Evolutionary conservation across 2,113 vertebrate genomes (phyloP), one percentile per base, ranked within the genome.

Genomic region (Cynopterus brachyotis): DNA sequence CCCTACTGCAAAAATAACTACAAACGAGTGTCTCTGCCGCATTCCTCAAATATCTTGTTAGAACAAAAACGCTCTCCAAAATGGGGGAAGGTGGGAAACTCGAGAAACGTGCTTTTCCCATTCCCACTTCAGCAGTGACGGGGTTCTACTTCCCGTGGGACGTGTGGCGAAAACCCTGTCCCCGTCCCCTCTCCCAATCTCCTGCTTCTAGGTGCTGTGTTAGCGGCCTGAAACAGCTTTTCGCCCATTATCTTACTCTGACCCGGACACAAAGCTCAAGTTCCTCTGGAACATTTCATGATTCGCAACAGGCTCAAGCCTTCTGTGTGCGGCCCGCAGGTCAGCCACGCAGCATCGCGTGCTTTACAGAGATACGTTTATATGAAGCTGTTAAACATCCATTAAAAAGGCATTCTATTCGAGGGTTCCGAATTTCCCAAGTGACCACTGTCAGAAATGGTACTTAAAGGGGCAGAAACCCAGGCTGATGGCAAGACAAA

Each of bases 391-490:
- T 37, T n/a, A 62, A 96, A 57, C 22, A 89, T 20, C n/a, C 47
- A 30, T 69, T 57, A 35, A 92, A 92, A 89, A 66, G 40, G 57
- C 3, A 28, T 30, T 11, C n/a, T 79, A 53, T 35, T 10, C 69
- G 11, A 89, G 50, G 12, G 35, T 6, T 42, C 32, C 42, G n/a
- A 78, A 80, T 13, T 73, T 85, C 95, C 30, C 70, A 88, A 89
- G 66, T 42, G 32, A 53, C 15, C 40, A 69, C 80, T 94, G 82
- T n/a, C 3, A 89, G 96, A 97, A 92, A 42, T 16, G 73, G 20
- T 60, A 37, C 0, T 75, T 66, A 89, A 94, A 50, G 16, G 78
- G n/a, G 32, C 78, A 66, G n/a, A 96, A 95, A 80, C 8, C 10
- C 32, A 80, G 53, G 2, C 20, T 57, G 16, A 70, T 5, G 5